Evolutionary conservation across 2,113 vertebrate species (phyloP).

Genomic region (Scytalopus superciliaris): DNA sequence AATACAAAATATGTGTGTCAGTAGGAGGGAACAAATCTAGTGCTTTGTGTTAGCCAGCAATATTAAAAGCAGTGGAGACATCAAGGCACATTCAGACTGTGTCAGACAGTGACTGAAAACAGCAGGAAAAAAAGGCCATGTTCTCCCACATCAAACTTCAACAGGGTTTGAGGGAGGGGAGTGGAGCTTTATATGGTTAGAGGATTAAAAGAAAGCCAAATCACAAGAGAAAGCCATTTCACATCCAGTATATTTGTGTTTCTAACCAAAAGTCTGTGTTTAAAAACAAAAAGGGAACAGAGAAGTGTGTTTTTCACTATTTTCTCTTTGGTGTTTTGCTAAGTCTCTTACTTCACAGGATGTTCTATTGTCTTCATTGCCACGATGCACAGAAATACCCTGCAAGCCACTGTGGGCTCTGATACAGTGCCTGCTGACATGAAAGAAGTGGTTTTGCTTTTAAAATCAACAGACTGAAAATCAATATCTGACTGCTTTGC

Average conservation of each 20-base stretch:
- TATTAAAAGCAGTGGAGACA: constrained; percentile 53
- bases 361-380: constrained; percentile 51
- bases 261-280: constrained; percentile 27
- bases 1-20: constrained; percentile 8
- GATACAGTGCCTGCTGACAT: neutral
- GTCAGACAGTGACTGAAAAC: constrained; percentile 60
- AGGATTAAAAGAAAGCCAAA: constrained; percentile 45
- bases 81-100: constrained; percentile 38
- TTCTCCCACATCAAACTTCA: constrained; percentile 57
- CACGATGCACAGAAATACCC: constrained; percentile 18
- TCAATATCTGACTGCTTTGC: neutral
- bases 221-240: constrained; percentile 42
- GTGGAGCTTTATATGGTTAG: constrained; percentile 22
- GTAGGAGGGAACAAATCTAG: neutral
- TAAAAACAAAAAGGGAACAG: neutral
- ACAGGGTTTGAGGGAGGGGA: constrained; percentile 34
- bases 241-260: constrained; percentile 7
- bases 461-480: neutral
- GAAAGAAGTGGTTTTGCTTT: neutral
- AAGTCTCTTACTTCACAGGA: constrained; percentile 51
- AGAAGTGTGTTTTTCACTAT: constrained; percentile 52
- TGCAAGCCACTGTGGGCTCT: constrained; percentile 2
- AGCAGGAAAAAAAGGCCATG: constrained; percentile 32
- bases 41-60: constrained; percentile 24
- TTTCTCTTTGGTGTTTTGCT: constrained; percentile 56